Conservation (phyloP, 2,888 invertebrate species). For the Tillus elongatus region DNA sequence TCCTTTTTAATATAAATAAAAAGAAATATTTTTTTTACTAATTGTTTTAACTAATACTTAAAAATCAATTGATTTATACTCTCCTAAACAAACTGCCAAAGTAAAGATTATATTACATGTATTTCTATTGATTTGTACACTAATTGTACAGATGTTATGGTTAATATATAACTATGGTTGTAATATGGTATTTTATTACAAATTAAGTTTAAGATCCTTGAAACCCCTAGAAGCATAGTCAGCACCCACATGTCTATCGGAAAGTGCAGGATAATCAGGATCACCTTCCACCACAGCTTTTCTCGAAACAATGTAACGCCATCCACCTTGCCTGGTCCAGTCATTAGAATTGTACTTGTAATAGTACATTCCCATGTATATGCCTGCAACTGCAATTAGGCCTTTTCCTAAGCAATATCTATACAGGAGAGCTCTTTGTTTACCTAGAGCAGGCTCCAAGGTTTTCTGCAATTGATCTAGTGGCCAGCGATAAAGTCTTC, state of each 20-base stretch:
- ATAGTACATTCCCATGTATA: constrained; percentile 60
- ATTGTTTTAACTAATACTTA: too few relatives aligned
- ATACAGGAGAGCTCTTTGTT: constrained; percentile 42
- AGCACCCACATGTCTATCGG: constrained; percentile 47
- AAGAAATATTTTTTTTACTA: too few relatives aligned
- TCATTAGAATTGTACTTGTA: constrained; percentile 73
- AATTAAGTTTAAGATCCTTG: constrained; percentile 42
- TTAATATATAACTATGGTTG: too few relatives aligned
- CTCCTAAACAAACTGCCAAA: too few relatives aligned
- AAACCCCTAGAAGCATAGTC: constrained; percentile 70
- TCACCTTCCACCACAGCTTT: constrained; percentile 57
- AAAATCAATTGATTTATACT: too few relatives aligned
- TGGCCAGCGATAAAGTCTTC: constrained; percentile 65
- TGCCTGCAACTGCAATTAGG: constrained; percentile 42
- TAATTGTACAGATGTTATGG: too few relatives aligned
- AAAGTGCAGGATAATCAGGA: constrained; percentile 55
- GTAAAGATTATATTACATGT: too few relatives aligned
- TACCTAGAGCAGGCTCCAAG: constrained; percentile 55
- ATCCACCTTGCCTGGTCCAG: constrained; percentile 70
- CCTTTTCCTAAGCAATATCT: constrained; percentile 49
- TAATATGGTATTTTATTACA: too few relatives aligned
- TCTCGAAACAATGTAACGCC: constrained; percentile 53
- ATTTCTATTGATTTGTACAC: too few relatives aligned
- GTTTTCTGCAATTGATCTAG: constrained; percentile 53
- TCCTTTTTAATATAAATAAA: too few relatives aligned